Percentiles rank a stretch among this genome's conserved stretches.
Evolutionary conservation across 2,888 invertebrate genomes (phyloP).

Genomic region (Dryobota labecula): DNA sequence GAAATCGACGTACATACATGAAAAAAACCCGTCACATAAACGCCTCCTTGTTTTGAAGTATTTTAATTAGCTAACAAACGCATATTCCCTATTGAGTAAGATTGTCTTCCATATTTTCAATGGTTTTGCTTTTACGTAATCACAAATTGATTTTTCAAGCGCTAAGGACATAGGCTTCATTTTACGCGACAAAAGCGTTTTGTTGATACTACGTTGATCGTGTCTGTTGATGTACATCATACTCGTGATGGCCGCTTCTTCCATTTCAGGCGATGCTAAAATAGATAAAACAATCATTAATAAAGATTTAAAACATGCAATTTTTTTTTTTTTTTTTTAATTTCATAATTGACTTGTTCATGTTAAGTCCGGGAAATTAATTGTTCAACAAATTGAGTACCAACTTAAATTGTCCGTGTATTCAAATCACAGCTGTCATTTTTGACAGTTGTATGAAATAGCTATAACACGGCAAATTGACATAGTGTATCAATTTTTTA

Average conservation of each 20-base stretch:
- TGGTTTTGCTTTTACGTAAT: constrained; percentile 78
- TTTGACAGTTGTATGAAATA: background rate
- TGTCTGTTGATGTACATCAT: constrained; percentile 81
- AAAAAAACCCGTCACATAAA: background rate
- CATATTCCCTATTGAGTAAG: constrained; percentile 13
- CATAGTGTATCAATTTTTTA: background rate
- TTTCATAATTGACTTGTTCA: background rate
- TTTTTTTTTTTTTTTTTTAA: too few species aligned
- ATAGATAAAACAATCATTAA: constrained; percentile 51
- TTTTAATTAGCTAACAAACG: background rate
- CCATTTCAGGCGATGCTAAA: constrained; percentile 78
- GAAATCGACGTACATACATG: background rate
- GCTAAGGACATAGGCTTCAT: constrained; percentile 76
- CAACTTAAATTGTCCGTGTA: background rate
- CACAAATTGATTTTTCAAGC: constrained; percentile 73
- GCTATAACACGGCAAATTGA: background rate
- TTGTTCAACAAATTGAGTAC: constrained; percentile 2
- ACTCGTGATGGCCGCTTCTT: constrained; percentile 83
- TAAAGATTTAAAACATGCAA: background rate
- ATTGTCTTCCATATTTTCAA: constrained; percentile 76
- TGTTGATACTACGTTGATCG: constrained; percentile 72
- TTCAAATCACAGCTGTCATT: background rate
- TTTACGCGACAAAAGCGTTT: constrained; percentile 77
- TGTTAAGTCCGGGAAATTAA: background rate
- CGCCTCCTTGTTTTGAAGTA: background rate